A percentile compares a stretch with the other conserved stretches of the same genome.
These are phyloP conservation scores for Elanus axillaris DNA, from an alignment of 2,113 vertebrate species.

Conservation along the genomic window DNA sequence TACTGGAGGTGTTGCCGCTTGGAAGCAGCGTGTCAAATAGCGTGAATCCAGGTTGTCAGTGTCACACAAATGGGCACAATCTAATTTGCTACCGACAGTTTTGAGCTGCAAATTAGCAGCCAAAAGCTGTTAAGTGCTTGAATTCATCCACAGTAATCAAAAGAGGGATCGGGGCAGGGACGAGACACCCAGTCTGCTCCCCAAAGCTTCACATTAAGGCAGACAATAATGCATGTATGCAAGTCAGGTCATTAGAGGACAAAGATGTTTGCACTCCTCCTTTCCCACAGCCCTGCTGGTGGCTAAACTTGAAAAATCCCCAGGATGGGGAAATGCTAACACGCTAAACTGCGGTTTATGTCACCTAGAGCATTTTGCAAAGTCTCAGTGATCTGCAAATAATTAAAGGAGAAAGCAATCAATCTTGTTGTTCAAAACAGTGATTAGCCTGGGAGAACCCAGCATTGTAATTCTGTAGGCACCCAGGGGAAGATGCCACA, in stretches of 20 bases:
- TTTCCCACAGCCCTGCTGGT: conserved; percentile 19
- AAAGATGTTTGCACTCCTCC: neutral
- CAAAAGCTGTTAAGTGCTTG: neutral
- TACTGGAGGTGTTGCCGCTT: neutral
- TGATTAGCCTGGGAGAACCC: neutral
- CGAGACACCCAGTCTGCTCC: neutral
- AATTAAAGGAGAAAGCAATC: conserved; percentile 41
- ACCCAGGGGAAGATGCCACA: neutral
- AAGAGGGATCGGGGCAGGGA: neutral
- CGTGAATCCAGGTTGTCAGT: fast-evolving
- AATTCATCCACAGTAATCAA: neutral
- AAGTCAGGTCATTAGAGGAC: neutral
- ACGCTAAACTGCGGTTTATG: neutral
- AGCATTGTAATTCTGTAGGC: neutral
- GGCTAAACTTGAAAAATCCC: neutral
- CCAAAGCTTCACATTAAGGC: neutral
- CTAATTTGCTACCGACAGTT: neutral
- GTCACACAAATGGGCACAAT: fast-evolving
- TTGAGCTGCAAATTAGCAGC: neutral
- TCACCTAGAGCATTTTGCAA: conserved; percentile 5
- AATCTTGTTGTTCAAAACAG: conserved; percentile 10
- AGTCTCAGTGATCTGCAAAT: conserved; percentile 31
- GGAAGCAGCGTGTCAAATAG: neutral
- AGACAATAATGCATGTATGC: fast-evolving
- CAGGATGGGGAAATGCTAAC: neutral